Percentiles rank a stretch among this genome's conserved stretches.
Conservation (phyloP, 2,113 vertebrate genomes). For the Anolis carolinensis region DNA sequence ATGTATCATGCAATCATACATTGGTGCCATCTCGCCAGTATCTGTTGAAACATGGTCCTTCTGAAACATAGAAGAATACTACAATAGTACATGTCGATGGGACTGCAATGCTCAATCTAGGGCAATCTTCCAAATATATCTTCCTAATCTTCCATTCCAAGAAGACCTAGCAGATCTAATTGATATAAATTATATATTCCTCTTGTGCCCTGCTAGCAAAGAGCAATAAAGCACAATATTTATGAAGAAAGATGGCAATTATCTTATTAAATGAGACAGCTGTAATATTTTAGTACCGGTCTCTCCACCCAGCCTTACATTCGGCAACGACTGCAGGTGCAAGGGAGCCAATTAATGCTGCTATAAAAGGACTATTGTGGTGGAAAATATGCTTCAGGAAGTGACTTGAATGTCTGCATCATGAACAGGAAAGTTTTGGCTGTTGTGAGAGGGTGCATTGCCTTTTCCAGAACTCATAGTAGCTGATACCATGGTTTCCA, state of each 20-base stretch:
- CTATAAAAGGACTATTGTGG: neutral
- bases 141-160: slow-evolving; percentile 43
- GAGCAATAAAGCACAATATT: slow-evolving; percentile 68
- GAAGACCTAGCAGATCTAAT: slow-evolving; percentile 53
- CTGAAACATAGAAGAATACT: slow-evolving; percentile 18
- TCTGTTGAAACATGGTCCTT: neutral
- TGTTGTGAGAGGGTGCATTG: neutral
- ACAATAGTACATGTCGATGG: neutral
- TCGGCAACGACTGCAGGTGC: slow-evolving; percentile 54
- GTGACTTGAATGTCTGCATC: neutral
- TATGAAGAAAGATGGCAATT: slow-evolving; percentile 70
- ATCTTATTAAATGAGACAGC: slow-evolving; percentile 66
- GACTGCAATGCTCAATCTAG: slow-evolving; percentile 28
- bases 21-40: neutral
- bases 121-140: slow-evolving; percentile 39
- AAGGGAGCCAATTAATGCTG: slow-evolving; percentile 52
- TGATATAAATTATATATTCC: slow-evolving; percentile 71
- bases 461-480: neutral
- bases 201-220: slow-evolving; percentile 55
- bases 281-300: slow-evolving; percentile 58
- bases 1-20: no score
- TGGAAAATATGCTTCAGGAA: neutral
- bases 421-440: neutral
- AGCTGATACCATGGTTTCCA: neutral
- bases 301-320: slow-evolving; percentile 57